Evolutionary conservation across 2,113 vertebrate species (phyloP).

Genomic region (Pseudonaja textilis): DNA sequence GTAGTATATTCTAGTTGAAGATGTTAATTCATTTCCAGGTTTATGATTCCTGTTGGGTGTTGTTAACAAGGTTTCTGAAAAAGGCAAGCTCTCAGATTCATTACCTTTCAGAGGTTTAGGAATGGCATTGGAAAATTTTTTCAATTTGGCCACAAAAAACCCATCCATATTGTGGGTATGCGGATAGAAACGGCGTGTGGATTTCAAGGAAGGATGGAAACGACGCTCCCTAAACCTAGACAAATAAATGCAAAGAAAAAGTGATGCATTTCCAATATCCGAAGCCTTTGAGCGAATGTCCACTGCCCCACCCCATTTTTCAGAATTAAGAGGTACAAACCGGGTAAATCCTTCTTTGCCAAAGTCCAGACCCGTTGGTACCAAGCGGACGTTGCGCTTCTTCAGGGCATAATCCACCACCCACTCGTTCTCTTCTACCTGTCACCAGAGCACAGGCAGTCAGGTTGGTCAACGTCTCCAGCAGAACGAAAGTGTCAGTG

Average conservation of each 20-base stretch:
- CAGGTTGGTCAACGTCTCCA: neutral
- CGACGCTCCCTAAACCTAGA: slow-evolving; percentile 85
- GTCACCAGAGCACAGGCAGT: slow-evolving; percentile 14
- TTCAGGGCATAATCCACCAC: slow-evolving; percentile 97
- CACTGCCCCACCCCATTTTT: neutral
- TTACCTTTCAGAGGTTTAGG: slow-evolving; percentile 70
- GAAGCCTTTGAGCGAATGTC: neutral
- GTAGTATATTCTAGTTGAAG: neutral
- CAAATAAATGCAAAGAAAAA: neutral
- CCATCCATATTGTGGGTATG: slow-evolving; percentile 98
- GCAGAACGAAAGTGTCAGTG: rapidly evolving
- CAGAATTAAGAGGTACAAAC: slow-evolving; percentile 51
- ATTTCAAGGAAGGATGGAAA: slow-evolving; percentile 88
- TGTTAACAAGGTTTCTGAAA: neutral
- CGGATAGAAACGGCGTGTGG: slow-evolving; percentile 88
- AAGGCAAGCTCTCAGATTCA: neutral
- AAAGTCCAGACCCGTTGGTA: slow-evolving; percentile 91
- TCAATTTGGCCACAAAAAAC: slow-evolving; percentile 94
- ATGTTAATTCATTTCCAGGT: neutral
- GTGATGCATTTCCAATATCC: neutral
- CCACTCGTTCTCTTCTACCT: slow-evolving; percentile 99
- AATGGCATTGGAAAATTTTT: slow-evolving; percentile 90
- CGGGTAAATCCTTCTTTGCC: slow-evolving; percentile 95
- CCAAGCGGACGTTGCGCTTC: slow-evolving; percentile 93
- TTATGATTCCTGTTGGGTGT: neutral